Evolutionary conservation across 2,113 vertebrate species (phyloP).

Genomic region (Malaclemys terrapin): DNA sequence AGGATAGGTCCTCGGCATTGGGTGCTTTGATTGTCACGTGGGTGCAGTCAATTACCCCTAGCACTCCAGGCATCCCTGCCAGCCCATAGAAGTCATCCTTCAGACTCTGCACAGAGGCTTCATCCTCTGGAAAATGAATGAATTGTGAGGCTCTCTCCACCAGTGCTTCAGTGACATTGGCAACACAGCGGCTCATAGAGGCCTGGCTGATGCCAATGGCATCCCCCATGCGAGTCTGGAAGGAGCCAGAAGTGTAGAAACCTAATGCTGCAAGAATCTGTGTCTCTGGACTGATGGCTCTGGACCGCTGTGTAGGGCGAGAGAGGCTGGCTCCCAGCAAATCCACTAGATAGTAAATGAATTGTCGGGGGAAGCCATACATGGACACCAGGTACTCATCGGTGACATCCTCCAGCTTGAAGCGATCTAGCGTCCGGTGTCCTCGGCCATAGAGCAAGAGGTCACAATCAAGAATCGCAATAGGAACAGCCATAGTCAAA

Average conservation of each 20-base stretch:
- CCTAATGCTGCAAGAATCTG: constrained; percentile 96
- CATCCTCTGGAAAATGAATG: constrained; percentile 86
- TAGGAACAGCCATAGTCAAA: constrained; percentile 88
- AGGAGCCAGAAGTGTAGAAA: constrained; percentile 97
- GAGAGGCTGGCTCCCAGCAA: constrained; percentile 87
- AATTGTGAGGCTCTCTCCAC: constrained; percentile 93
- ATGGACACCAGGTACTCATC: constrained; percentile 90
- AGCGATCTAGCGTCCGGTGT: constrained; percentile 93
- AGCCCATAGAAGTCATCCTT: constrained; percentile 91
- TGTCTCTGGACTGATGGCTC: constrained; percentile 96
- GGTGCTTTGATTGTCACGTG: constrained; percentile 96
- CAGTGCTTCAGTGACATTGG: constrained; percentile 93
- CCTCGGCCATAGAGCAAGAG: constrained; percentile 94
- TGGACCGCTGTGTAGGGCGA: constrained; percentile 92
- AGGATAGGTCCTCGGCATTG: constrained; percentile 93
- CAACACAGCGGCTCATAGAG: constrained; percentile 97
- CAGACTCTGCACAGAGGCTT: constrained; percentile 82
- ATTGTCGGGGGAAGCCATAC: constrained; percentile 94
- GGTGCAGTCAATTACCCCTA: constrained; percentile 92
- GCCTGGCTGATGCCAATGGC: constrained; percentile 97
- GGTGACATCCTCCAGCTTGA: constrained; percentile 91
- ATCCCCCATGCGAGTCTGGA: constrained; percentile 97
- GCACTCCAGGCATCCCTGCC: constrained; percentile 91
- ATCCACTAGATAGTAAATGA: constrained; percentile 94
- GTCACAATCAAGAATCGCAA: constrained; percentile 94